These are phyloP conservation scores for Andrena minutula DNA, from an alignment of 2,888 invertebrate species.

Conservation along the genomic window DNA sequence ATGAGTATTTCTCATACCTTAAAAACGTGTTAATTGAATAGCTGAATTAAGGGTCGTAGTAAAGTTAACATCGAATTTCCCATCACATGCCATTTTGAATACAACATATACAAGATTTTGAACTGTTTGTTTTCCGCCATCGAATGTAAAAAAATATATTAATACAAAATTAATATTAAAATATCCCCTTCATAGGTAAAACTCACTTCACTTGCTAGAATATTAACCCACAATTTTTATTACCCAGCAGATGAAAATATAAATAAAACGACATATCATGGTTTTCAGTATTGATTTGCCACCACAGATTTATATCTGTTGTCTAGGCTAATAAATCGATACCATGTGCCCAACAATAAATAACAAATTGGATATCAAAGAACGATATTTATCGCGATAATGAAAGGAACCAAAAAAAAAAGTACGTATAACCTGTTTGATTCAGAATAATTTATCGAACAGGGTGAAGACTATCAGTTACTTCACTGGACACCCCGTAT, in stretches of 20 bases:
- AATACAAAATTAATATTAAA: background rate
- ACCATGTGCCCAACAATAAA: too few species aligned
- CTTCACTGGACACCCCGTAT: constrained; percentile 16
- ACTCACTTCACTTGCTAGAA: background rate
- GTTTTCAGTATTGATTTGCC: background rate
- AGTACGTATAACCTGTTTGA: too few species aligned
- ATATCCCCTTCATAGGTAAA: background rate
- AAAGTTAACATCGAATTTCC: too few species aligned
- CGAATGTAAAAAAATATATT: background rate
- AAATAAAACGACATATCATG: background rate
- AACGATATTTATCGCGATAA: background rate
- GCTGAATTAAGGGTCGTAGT: too few species aligned
- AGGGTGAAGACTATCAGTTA: background rate
- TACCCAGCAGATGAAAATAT: background rate
- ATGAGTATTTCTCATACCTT: too few species aligned
- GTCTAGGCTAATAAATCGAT: too few species aligned
- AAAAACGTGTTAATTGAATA: too few species aligned
- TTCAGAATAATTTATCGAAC: background rate
- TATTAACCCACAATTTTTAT: background rate
- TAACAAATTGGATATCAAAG: too few species aligned
- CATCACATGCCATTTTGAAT: too few species aligned
- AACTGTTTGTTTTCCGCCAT: background rate
- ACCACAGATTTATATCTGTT: too few species aligned
- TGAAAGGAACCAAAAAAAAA: too few species aligned
- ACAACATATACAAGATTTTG: too few species aligned